Base-by-base conservation (phyloP, 2,888 invertebrate species). In the Epirrita christyi region DNA sequence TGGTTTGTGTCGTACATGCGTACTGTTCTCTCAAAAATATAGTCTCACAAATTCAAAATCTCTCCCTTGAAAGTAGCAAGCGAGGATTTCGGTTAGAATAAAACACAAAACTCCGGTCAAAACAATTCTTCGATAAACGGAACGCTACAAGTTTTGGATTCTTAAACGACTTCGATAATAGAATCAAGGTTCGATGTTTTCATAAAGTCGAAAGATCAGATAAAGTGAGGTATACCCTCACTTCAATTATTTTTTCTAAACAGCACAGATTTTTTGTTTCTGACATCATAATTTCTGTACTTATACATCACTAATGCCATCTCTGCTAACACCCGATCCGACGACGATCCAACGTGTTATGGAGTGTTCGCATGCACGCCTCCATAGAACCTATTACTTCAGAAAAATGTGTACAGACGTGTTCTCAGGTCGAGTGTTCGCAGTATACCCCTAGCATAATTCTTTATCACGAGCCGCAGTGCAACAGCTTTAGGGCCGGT, bases 1-100 rank as follows among this genome's bases (percentile, higher is more conserved):
- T 88, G 88, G 88, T 87, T 86, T 83, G 79, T 79, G 77, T 83
- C 81, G 83, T 81, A 77, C 73, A 72, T 79, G 86, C 79, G 83
- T 83, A 83, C 73, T 82, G 71, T 78, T 76, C 78, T 68, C 72
- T 86, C 82, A 80, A 84, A 86, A 85, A 86, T 82, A 85, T 67
- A 63, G 61, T 49, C 59, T 61, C 64, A 59, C 63, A 65, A 59
- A 66, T 50, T 43, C 53, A 42, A 55, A 63, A 59, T 57, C 54
- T 48, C 63, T 57, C 64, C 37, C 54, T 51, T 50, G 45, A 55
- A 36, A 21, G 50, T 52, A 38, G 55, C 55, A 61, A 60, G 59
- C 60, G 64, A 62, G 56, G 59, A 63, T 40, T 43, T 48, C 15
- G 81, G 78, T 80, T 63, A 55, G 57, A 62, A 61, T 75, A 78